Evolutionary conservation across 2,888 invertebrate species (phyloP).

Genomic region (Seira musarum): DNA sequence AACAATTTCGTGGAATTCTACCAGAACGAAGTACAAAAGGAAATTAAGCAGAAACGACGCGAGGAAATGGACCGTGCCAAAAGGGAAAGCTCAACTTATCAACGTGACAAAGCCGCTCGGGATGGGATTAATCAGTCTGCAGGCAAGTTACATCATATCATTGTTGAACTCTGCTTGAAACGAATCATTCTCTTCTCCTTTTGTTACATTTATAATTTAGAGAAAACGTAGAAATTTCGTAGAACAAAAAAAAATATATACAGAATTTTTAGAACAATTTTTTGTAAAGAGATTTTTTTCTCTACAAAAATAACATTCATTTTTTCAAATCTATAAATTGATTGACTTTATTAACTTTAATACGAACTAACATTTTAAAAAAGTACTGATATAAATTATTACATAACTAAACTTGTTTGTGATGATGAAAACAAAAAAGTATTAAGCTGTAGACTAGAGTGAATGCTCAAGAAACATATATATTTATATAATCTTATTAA

Average conservation of each 20-base stretch:
- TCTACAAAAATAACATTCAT: neutral
- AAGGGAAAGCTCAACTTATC: conserved; percentile 18
- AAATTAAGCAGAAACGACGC: conserved; percentile 14
- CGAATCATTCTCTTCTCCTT: neutral
- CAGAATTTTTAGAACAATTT: neutral
- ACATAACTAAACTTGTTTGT: neutral
- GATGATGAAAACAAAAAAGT: neutral
- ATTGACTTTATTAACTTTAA: too few relatives aligned
- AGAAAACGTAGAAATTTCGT: neutral
- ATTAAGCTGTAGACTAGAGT: neutral
- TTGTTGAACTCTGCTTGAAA: neutral
- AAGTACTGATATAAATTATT: neutral
- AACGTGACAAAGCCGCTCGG: conserved; percentile 11
- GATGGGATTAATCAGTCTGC: conserved; percentile 10
- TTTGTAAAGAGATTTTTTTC: neutral
- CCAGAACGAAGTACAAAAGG: conserved; percentile 71
- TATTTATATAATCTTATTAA: neutral
- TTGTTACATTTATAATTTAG: neutral
- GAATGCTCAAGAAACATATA: neutral
- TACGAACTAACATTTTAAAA: neutral
- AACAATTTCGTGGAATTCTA: conserved; percentile 77
- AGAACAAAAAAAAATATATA: too few relatives aligned
- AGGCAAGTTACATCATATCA: conserved; percentile 11
- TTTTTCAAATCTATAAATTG: too few relatives aligned
- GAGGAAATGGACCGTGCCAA: conserved; percentile 24